Conservation (phyloP, 2,888 invertebrate species). For the Volucella zonaria region DNA sequence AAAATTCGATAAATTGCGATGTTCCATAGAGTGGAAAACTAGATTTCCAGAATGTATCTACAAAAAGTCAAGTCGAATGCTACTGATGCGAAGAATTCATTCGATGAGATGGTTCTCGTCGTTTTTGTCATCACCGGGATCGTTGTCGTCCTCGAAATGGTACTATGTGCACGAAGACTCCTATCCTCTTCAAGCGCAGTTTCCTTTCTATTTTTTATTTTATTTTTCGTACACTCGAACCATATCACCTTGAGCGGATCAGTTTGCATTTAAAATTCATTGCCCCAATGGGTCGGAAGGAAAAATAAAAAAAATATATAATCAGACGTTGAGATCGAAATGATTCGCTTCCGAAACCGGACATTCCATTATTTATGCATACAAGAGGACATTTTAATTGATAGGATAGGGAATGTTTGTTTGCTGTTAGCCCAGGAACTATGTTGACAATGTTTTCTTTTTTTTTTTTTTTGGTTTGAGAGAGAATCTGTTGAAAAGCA, state of each 20-base stretch:
- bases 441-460: constrained; percentile 29
- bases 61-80: constrained; percentile 55
- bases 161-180: neutral
- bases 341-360: constrained; percentile 1
- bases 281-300: constrained; percentile 1
- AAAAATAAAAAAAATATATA: constrained; percentile 15
- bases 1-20: constrained; percentile 76
- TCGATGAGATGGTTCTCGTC: constrained; percentile 47
- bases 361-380: constrained; percentile 11
- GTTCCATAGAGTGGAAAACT: constrained; percentile 80
- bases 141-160: constrained; percentile 21
- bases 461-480: neutral
- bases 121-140: neutral
- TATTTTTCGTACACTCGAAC: too few species aligned
- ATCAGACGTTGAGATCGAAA: constrained; percentile 34
- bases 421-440: constrained; percentile 24
- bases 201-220: constrained; percentile 23
- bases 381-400: constrained; percentile 34
- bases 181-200: constrained; percentile 7
- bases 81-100: constrained; percentile 64
- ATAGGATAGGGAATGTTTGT: constrained; percentile 17
- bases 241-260: constrained; percentile 40
- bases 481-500: constrained; percentile 6
- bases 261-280: constrained; percentile 33
- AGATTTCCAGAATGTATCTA: constrained; percentile 76